Evolutionary conservation across 2,797 vertebrate species (phyloP).

Genomic region (Galagoides demidoff): DNA sequence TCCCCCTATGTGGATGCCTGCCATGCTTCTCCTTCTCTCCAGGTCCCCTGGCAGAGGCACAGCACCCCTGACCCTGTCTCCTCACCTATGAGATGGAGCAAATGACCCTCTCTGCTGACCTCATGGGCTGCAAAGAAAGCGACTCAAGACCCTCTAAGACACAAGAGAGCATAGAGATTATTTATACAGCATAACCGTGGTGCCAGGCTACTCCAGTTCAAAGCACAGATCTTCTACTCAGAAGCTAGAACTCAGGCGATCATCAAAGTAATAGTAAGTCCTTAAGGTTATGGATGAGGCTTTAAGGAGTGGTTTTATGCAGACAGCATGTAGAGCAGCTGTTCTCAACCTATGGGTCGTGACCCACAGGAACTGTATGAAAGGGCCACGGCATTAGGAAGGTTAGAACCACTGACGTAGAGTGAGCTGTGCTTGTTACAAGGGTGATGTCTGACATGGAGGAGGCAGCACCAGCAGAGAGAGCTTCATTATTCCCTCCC

Average conservation of each 20-base stretch:
- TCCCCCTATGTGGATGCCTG: background rate
- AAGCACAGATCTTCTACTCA: conserved; percentile 9
- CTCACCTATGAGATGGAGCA: background rate
- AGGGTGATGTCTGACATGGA: background rate
- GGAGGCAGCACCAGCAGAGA: background rate
- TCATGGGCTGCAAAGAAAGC: background rate
- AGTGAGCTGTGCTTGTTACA: background rate
- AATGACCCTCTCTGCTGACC: background rate
- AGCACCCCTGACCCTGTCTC: background rate
- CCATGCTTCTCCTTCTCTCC: background rate
- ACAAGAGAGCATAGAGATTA: too few relatives aligned
- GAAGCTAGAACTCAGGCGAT: background rate
- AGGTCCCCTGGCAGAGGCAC: background rate
- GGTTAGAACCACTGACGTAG: background rate
- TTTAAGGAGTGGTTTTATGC: background rate
- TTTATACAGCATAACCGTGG: background rate
- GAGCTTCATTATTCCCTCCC: background rate
- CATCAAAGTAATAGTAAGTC: background rate
- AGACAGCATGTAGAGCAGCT: background rate
- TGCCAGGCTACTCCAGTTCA: background rate
- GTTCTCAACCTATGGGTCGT: too few relatives aligned
- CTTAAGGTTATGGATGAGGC: background rate
- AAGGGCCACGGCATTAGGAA: too few relatives aligned
- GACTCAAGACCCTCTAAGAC: background rate
- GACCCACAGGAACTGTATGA: too few relatives aligned